These are phyloP conservation scores for Amphimedon queenslandica DNA, from an alignment of 37 sponge, comb jelly and placozoan species.

Conservation along the genomic window DNA sequence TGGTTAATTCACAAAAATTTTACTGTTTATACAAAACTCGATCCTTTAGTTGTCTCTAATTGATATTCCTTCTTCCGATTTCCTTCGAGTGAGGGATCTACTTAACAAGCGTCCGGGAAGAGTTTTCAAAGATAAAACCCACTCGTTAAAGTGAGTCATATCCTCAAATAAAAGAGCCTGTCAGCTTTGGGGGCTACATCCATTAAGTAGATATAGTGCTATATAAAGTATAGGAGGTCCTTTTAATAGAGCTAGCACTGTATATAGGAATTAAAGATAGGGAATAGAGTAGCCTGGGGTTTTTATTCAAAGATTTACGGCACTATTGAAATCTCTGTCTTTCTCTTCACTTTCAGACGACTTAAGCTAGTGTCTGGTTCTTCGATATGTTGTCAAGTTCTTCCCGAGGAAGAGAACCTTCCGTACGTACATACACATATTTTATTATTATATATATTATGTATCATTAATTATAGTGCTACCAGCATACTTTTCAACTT, in stretches of 20 bases:
- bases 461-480: no score
- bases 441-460: not conserved
- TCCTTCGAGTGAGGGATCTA: conserved; percentile 57
- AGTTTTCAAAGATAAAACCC: conserved; percentile 44
- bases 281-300: no score
- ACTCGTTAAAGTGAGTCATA: conserved; percentile 43
- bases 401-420: conserved; percentile 36
- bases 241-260: no score
- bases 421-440: conserved; percentile 10
- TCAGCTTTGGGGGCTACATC: no score
- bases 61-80: conserved; percentile 22
- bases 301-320: no score
- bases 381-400: conserved; percentile 19
- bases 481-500: conserved; percentile 24
- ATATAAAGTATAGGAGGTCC: no score
- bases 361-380: conserved; percentile 31
- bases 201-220: no score
- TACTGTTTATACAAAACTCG: not conserved
- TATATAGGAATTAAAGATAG: no score
- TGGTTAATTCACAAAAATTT: not conserved
- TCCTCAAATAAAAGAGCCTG: no score
- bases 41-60: conserved; percentile 16
- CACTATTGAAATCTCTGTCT: no score
- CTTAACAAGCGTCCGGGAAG: conserved; percentile 43
- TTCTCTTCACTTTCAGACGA: conserved; percentile 35